Evolutionary conservation across 2,888 invertebrate species (phyloP).

Genomic region (Sesamia inferens): DNA sequence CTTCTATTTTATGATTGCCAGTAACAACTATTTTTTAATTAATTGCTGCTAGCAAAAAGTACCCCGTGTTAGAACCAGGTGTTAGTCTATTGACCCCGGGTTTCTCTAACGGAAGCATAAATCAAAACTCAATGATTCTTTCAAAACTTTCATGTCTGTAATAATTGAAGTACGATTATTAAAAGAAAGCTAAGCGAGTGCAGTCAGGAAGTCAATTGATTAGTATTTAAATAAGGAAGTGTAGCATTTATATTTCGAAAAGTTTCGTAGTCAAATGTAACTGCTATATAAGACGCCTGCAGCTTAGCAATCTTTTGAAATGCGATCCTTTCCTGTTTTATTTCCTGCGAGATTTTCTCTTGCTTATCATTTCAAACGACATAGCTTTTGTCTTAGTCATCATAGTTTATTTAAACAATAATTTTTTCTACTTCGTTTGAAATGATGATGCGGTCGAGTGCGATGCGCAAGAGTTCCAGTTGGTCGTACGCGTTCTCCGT

Average conservation of each 20-base stretch:
- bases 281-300: not conserved
- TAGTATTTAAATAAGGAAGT: not conserved
- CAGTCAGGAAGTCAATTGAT: constrained; percentile 36
- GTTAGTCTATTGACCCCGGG: constrained; percentile 7
- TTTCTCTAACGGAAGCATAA: constrained; percentile 26
- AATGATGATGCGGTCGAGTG: constrained; percentile 54
- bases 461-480: constrained; percentile 68
- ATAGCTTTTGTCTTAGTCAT: constrained; percentile 14
- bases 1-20: constrained; percentile 41
- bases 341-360: constrained; percentile 17
- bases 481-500: constrained; percentile 71
- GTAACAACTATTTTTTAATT: constrained; percentile 15
- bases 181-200: constrained; percentile 28
- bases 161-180: constrained; percentile 1
- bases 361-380: constrained; percentile 26
- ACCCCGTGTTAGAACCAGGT: constrained; percentile 14
- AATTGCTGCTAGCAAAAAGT: constrained; percentile 42
- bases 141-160: constrained; percentile 27
- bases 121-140: constrained; percentile 17
- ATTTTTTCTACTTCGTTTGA: constrained; percentile 22
- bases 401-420: constrained; percentile 14
- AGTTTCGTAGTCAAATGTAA: constrained; percentile 14
- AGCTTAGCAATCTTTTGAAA: constrained; percentile 28
- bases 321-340: constrained; percentile 8
- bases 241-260: not conserved